Evolutionary conservation across 1,140 invertebrate genomes (phyloP), one percentile per base, ranked within the genome.

Genomic region (Xylocopa sonorina): DNA sequence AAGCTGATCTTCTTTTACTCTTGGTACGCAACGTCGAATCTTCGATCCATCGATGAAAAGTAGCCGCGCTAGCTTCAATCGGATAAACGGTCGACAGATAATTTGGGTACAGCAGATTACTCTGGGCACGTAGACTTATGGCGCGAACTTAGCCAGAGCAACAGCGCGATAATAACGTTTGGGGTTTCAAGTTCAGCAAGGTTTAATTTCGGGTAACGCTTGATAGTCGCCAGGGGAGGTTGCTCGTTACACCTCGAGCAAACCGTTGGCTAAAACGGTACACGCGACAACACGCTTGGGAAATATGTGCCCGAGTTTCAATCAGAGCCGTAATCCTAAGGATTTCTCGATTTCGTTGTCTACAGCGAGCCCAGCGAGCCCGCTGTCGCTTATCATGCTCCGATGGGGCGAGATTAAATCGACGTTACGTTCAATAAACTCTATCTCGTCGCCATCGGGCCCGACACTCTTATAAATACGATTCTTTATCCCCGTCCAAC

Each of bases 161-260:
- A 85, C 72, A 66, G 64, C n/a, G 78, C 38, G 80, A 71, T 83
- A 77, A 85, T 88, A 88, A 88, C 86, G 80, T 85, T 53, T 77
- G 82, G 81, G 80, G 64, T 87, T 81, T 84, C 80, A 75, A 78
- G 81, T 87, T 86, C 76, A 76, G 76, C 34, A 67, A 74, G 83
- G 86, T 82, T 89, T 88, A 89, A 88, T 86, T 89, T 86, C 67
- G 75, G 85, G 80, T 84, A 88, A 87, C 81, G 79, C 81, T 80
- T 84, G 84, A 89, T 85, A 85, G 86, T 62, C 83, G 85, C 87
- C 57, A 27, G 68, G 87, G 88, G 87, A 89, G 74, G 74, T 57
- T 79, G 78, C 78, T 88, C 69, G 73, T 85, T 85, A 85, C 69
- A 84, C 51, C 79, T 84, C 69, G 73, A 71, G 71, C 78, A 84